Base-by-base conservation (phyloP, 2,888 invertebrate genomes). In the Pyrgus malvae region DNA sequence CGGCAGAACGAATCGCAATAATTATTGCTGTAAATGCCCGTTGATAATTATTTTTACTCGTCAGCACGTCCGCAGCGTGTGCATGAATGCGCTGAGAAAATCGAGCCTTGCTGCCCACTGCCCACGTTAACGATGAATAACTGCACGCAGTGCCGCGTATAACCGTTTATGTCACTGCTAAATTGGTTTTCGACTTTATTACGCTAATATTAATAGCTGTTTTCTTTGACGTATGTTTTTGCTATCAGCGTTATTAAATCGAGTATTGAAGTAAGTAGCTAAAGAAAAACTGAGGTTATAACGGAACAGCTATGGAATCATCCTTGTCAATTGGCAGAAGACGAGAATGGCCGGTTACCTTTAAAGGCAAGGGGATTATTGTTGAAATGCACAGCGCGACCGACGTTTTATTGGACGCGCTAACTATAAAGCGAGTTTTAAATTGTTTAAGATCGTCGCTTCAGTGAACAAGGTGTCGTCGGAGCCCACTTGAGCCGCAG, bases 1-100 rank as follows among this genome's bases (percentile, higher is more conserved):
- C 65, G 44, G 67, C 61, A 74, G 72, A 77, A 73, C 80, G 71
- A 79, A 82, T 79, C 71, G 66, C 64, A 70, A 70, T 77, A 78
- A 80, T 80, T 76, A 77, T 60, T 63, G 55, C 66, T 63, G 65
- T 67, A 67, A 72, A 68, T 63, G 66, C 62, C 61, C 65, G 62
- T 66, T 64, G 64, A 69, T 74, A 66, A 72, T 76, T 68, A 70
- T 67, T 67, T 64, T 62, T 65, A 58, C 61, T 66, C 61, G 40
- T 57, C 46, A 35, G 48, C 40, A 54, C 45, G 41, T 57, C 46
- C 49, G 42, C 35, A 23, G 23, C 9, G 25, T 27, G 9, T 45
- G 53, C 45, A 45, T 37, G 27, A 37, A 42, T 35, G 50, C 38
- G 27, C 16, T 16, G 31, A 49, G 41, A 41, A 49, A 50, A 42